Percentiles rank a stretch among this genome's conserved stretches.
Evolutionary conservation across 2,113 vertebrate species (phyloP).

Genomic region (Okapia johnstoni): DNA sequence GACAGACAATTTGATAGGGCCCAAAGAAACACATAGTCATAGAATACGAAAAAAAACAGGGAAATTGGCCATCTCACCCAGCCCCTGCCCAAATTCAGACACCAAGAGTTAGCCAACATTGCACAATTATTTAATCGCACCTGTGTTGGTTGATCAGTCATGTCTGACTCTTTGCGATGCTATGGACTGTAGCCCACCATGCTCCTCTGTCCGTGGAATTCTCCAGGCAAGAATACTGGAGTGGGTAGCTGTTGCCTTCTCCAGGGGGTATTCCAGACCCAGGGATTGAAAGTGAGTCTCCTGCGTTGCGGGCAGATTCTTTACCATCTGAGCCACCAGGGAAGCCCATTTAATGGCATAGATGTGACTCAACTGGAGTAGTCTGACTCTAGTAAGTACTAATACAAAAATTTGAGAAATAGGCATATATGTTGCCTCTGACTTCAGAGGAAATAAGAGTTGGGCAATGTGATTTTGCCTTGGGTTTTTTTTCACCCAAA

Average conservation of each 20-base stretch:
- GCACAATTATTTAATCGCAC: background rate
- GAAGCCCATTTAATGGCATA: background rate
- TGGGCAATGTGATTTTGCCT: background rate
- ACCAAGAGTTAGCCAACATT: background rate
- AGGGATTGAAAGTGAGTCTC: background rate
- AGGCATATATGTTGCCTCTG: background rate
- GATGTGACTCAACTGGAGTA: background rate
- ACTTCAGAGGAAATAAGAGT: background rate
- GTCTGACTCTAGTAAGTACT: background rate
- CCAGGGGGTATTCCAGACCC: background rate
- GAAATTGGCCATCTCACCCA: background rate
- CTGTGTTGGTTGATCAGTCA: background rate
- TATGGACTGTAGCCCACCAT: background rate
- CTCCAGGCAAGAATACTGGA: background rate
- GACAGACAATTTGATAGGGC: background rate
- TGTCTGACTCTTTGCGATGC: rapidly evolving
- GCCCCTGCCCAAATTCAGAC: background rate
- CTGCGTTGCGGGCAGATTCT: background rate
- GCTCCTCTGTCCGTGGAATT: background rate
- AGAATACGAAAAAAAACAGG: background rate
- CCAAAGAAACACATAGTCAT: background rate
- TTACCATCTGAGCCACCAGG: background rate
- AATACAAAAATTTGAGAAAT: background rate
- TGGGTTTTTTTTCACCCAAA: background rate
- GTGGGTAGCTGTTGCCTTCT: background rate